Percentiles rank a stretch among this genome's conserved stretches.
Conservation (phyloP, 2,797 vertebrate genomes). For the Thaleichthys pacificus region DNA sequence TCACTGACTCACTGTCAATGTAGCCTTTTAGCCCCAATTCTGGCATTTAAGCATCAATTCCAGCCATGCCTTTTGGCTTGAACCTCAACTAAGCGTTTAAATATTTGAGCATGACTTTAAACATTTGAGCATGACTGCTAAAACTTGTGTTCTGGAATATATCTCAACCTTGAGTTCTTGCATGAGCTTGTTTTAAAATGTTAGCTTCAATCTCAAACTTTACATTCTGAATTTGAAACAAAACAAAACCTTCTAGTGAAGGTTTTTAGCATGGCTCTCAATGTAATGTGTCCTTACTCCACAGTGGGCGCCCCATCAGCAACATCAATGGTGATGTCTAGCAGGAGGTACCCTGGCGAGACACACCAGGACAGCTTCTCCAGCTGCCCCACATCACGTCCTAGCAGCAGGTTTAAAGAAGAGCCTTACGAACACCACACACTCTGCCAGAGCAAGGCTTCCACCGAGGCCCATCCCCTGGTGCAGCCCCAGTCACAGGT, state of each 20-base stretch:
- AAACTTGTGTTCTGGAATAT: not conserved
- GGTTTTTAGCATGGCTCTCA: not conserved
- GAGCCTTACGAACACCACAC: constrained; percentile 66
- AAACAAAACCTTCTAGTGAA: not conserved
- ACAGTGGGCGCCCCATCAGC: constrained; percentile 3
- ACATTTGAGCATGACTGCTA: not conserved
- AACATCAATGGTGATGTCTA: constrained; percentile 55
- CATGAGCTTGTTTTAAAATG: no score
- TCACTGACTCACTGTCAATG: constrained; percentile 5
- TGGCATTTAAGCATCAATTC: not conserved
- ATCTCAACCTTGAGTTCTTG: no score
- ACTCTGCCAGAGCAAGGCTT: constrained; percentile 55
- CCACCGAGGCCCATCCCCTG: constrained; percentile 49
- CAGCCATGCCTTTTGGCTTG: not conserved
- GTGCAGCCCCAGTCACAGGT: constrained; percentile 52
- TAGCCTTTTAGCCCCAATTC: not conserved
- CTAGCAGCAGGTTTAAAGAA: constrained; percentile 73
- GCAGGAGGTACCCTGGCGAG: constrained; percentile 62
- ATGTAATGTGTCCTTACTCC: constrained; percentile 16
- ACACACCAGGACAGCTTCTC: constrained; percentile 60
- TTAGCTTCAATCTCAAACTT: not conserved
- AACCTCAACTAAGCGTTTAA: not conserved
- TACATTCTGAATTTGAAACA: no score
- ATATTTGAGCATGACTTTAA: not conserved
- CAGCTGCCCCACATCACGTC: constrained; percentile 60